Conservation (phyloP, 2,113 vertebrate genomes). For the Sceloporus undulatus region DNA sequence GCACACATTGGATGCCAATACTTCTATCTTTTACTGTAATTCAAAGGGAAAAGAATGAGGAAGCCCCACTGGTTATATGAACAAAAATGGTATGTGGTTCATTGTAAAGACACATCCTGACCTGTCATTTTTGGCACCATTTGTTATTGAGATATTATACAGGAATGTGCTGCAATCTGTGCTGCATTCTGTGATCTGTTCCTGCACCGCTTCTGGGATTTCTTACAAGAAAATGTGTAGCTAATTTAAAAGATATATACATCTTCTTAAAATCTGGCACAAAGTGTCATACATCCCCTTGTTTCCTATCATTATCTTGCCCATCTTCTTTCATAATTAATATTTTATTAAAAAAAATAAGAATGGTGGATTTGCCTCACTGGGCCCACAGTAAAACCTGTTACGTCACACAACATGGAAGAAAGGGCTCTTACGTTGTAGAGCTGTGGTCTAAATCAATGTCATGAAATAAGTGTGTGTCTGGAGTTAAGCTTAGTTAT, state of each 20-base stretch:
- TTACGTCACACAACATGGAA: not conserved
- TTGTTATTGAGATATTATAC: not conserved
- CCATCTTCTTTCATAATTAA: not conserved
- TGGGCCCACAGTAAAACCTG: not conserved
- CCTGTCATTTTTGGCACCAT: conserved; percentile 18
- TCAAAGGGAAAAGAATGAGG: conserved; percentile 6
- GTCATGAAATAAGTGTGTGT: not conserved
- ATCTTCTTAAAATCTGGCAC: not conserved
- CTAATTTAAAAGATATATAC: not conserved
- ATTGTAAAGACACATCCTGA: conserved; percentile 21
- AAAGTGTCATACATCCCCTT: not conserved
- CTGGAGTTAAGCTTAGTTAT: not conserved
- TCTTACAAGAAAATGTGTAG: not conserved
- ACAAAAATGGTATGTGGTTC: not conserved
- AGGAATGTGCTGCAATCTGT: conserved; percentile 15
- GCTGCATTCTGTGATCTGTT: conserved; percentile 19
- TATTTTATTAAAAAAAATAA: not conserved
- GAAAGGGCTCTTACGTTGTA: not conserved
- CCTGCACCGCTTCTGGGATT: not conserved
- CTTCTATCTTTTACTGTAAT: conserved; percentile 3
- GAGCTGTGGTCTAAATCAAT: not conserved
- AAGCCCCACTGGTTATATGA: conserved; percentile 16
- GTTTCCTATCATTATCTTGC: not conserved
- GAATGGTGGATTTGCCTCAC: not conserved
- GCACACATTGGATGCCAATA: not conserved